Conservation (phyloP, 2,797 vertebrate genomes). For the Melanotaenia maccullochi region DNA sequence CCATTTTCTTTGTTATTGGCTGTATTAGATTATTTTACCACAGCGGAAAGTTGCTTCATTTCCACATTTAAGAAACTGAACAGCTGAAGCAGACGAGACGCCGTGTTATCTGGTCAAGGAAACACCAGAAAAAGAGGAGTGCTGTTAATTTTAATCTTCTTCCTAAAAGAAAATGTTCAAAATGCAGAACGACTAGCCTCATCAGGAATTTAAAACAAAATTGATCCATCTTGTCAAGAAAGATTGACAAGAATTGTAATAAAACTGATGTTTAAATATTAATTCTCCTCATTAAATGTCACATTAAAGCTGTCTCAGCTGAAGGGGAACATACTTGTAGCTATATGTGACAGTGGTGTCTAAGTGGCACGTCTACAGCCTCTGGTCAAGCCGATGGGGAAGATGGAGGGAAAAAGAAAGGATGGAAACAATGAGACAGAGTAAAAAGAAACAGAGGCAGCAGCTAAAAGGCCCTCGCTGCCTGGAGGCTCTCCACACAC, state of each 20-base stretch:
- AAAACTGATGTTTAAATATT: background rate
- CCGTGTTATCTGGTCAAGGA: too few relatives aligned
- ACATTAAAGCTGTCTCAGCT: slow-evolving; percentile 5
- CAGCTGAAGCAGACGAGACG: too few relatives aligned
- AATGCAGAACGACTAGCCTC: too few relatives aligned
- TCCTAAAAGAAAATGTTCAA: too few relatives aligned
- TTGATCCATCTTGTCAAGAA: background rate
- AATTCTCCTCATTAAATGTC: background rate
- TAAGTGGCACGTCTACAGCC: slow-evolving; percentile 58
- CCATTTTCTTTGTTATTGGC: too few relatives aligned
- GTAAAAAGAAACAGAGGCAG: slow-evolving; percentile 57
- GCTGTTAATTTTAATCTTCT: too few relatives aligned
- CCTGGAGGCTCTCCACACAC: slow-evolving; percentile 76
- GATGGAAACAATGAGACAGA: slow-evolving; percentile 71
- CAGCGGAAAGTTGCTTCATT: too few relatives aligned
- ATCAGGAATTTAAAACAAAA: background rate
- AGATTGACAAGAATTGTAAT: too few relatives aligned
- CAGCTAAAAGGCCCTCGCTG: slow-evolving; percentile 82
- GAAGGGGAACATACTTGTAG: slow-evolving; percentile 10
- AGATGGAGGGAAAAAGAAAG: slow-evolving; percentile 25
- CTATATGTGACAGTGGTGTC: slow-evolving; percentile 29
- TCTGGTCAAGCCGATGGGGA: slow-evolving; percentile 42
- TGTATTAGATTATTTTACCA: background rate
- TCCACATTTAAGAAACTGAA: too few relatives aligned
- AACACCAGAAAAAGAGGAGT: too few relatives aligned